Base-by-base conservation (phyloP, 2,113 vertebrate species). In the Malurus cyaneus region DNA sequence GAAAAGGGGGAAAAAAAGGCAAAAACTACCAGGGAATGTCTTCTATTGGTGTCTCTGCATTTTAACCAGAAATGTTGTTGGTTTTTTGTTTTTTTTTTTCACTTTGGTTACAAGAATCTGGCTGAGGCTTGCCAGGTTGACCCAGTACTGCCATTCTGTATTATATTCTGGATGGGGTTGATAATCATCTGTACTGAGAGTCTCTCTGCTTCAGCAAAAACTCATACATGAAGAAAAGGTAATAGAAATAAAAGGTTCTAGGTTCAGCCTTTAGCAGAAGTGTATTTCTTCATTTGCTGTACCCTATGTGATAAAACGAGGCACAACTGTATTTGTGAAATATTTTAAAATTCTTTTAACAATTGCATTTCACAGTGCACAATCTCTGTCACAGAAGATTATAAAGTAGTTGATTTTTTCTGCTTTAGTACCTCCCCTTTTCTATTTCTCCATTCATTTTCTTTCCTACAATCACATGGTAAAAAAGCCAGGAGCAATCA, bases 331-430 rank as follows among this genome's bases (percentile, higher is more conserved):
- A 36, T 91, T 85, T 89, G 69, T n/a, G 24, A n/a, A 50, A 14
- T 69, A 16, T 86, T 94, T 93, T 92, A 3, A 86, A 94, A 83
- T 91, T 93, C 25, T 67, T 86, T 89, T 94, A 95, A 93, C 85
- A 91, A 59, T 92, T 86, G 54, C 4, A 2, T 96, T 88, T 96
- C 78, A 85, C 31, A 36, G 31, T 61, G 71, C 78, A 92, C n/a
- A 85, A 20, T 74, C 80, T 80, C 90, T 46, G 49, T 88, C 93
- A 94, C 42, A 88, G 66, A 94, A 89, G 76, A 92, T 92, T 82
- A 89, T 52, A 92, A 46, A 93, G 86, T 5, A 86, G 50, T 52
- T 83, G 80, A 92, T 92, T 94, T 88, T 88, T 86, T 77, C 92
- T 94, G 66, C 47, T 97, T 77, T 69, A 66, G 39, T 0, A 0